Evolutionary conservation across 2,888 invertebrate genomes (phyloP).

Genomic region (Aplocera efformata): DNA sequence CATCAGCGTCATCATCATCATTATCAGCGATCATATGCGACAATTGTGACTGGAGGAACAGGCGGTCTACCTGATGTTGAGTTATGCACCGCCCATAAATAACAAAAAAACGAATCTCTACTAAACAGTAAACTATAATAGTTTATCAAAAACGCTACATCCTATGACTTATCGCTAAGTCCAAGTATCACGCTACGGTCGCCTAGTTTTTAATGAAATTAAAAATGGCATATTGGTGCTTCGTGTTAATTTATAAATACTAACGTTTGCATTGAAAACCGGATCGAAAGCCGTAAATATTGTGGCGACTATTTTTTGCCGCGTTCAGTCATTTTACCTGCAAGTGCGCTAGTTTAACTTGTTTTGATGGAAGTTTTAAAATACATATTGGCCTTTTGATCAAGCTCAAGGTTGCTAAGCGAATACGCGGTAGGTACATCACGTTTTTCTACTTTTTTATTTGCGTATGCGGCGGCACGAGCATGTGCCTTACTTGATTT

Average conservation of each 20-base stretch:
- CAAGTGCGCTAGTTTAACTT: not conserved
- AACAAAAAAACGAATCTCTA: too few species aligned
- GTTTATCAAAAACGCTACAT: not conserved
- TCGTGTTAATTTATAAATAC: constrained; percentile 22
- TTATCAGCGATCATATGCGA: too few species aligned
- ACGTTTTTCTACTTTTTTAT: too few species aligned
- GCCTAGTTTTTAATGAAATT: constrained; percentile 22
- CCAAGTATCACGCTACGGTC: constrained; percentile 18
- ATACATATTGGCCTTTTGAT: not conserved
- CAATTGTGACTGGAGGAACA: too few species aligned
- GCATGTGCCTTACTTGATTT: too few species aligned
- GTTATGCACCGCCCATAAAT: too few species aligned
- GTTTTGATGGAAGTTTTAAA: constrained; percentile 1
- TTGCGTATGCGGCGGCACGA: too few species aligned
- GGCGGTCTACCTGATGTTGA: too few species aligned
- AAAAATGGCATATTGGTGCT: constrained; percentile 23
- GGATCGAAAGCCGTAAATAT: constrained; percentile 12
- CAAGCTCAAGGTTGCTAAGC: too few species aligned
- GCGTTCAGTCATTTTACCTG: not conserved
- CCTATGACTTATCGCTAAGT: not conserved
- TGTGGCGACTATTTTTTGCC: constrained; percentile 8
- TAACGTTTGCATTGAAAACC: constrained; percentile 12
- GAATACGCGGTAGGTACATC: too few species aligned
- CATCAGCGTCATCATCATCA: too few species aligned
- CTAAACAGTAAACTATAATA: not conserved